Evolutionary conservation across 2,888 invertebrate genomes (phyloP), one percentile per base, ranked within the genome.

Genomic region (Gerris lacustris): DNA sequence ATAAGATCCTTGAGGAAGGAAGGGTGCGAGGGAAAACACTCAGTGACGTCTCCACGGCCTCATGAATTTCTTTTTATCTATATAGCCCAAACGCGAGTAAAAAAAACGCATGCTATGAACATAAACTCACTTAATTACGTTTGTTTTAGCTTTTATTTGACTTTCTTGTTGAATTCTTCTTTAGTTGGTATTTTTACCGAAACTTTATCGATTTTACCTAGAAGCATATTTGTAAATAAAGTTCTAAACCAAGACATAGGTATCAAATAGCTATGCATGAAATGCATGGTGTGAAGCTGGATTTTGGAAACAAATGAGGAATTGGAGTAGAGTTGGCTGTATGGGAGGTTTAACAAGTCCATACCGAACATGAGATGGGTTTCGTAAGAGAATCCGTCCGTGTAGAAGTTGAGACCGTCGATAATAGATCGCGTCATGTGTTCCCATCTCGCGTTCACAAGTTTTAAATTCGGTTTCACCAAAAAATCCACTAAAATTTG

Each of bases 381-480:
- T 69, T 80, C 79, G 70, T 78, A 81, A 9, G 73, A 74, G 0
- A 76, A 66, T 1, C 75, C 74, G 0, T 78, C 79, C 31, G 79
- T 74, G 69, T 79, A 80, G 70, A 77, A 79, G 15, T 72, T 69
- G 5, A 79, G 64, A 5, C 81, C 81, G 69, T 78, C 77, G 5
- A 78, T 71, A 6, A 81, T 69, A 72, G 81, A 81, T 67, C 80
- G 77, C 62, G 77, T 75, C 81, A 82, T 81, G 74, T 82, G 81
- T 69, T 82, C 81, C 79, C 80, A 82, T 70, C 81, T 80, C 1
- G 78, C 77, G 1, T 75, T 77, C 0, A 79, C 74, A 6, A 75
- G 69, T 0, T 77, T 73, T 6, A 82, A 76, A 72, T 78, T 79
- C 5, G 81, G 80, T 66, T 78, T 80, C 0, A 79, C 76, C 76